A percentile compares a stretch with the other conserved stretches of the same genome.
phyloP scores from a whole-genome alignment of 2,113 vertebrate genomes.

The Enhydra lutris region DNA sequence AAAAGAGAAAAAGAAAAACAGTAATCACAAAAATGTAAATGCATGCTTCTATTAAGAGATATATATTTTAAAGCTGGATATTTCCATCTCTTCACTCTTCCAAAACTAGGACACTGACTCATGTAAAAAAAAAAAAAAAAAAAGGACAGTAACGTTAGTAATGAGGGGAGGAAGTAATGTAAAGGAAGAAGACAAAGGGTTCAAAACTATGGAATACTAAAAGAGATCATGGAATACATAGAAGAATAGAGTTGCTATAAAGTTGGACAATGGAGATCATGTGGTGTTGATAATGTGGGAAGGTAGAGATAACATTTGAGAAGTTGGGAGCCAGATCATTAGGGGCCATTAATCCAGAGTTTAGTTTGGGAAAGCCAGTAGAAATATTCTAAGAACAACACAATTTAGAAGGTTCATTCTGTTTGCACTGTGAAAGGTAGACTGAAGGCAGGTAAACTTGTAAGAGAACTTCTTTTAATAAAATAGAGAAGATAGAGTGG shows the following conservation, averaged over 20 bases:
- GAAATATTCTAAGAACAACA: not conserved
- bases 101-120: not conserved
- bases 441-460: not conserved
- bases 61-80: not conserved
- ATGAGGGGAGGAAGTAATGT: not conserved
- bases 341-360: not conserved
- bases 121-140: not conserved
- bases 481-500: not conserved
- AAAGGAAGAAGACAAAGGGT: not conserved
- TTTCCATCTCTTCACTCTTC: not conserved
- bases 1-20: not conserved
- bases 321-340: not conserved
- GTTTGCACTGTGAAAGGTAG: not conserved
- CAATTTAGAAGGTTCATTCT: not conserved
- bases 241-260: not conserved
- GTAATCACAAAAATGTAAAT: not conserved
- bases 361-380: not conserved
- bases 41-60: not conserved
- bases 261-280: not conserved
- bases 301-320: not conserved
- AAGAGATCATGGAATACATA: not conserved
- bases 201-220: not conserved
- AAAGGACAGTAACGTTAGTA: not conserved
- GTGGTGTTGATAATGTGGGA: not conserved
- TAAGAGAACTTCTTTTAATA: not conserved